Percentiles rank a stretch among this genome's conserved stretches.
These are phyloP conservation scores for Leucozona laternaria DNA, from an alignment of 2,888 invertebrate species.

Conservation along the genomic window DNA sequence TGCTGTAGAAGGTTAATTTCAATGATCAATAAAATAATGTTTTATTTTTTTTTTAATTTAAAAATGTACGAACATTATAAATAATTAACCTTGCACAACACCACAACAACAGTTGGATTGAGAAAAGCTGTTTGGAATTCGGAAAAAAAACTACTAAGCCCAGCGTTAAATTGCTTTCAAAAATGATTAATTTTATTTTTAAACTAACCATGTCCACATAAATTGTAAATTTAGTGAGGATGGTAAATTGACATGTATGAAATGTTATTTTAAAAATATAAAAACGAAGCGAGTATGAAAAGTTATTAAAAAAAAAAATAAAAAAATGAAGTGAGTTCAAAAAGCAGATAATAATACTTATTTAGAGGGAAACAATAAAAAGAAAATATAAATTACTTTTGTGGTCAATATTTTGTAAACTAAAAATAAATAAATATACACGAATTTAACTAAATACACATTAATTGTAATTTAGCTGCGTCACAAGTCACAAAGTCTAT, in stretches of 20 bases:
- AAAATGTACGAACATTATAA: background rate
- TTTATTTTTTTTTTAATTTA: background rate
- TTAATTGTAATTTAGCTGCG: background rate
- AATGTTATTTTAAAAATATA: background rate
- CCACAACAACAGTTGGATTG: slow-evolving; percentile 65
- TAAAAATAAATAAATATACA: background rate
- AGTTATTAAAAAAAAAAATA: too few relatives aligned
- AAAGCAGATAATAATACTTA: background rate
- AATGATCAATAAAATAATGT: background rate
- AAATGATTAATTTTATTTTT: slow-evolving; percentile 10
- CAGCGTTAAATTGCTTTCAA: slow-evolving; percentile 79
- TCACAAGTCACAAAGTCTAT: background rate
- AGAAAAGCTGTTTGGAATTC: slow-evolving; percentile 45
- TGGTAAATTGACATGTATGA: background rate
- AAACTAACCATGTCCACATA: background rate
- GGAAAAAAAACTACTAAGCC: slow-evolving; percentile 81
- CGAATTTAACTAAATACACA: background rate
- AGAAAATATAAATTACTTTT: too few relatives aligned
- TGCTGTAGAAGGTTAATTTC: slow-evolving; percentile 42
- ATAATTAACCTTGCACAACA: slow-evolving; percentile 35
- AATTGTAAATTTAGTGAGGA: background rate
- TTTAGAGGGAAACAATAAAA: too few relatives aligned
- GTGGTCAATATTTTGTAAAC: slow-evolving; percentile 3
- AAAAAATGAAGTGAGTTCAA: background rate
- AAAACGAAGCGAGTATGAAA: background rate